A percentile compares a stretch with the other conserved stretches of the same genome.
Evolutionary conservation across 2,113 vertebrate genomes (phyloP).

Genomic region (Elachura formosa): DNA sequence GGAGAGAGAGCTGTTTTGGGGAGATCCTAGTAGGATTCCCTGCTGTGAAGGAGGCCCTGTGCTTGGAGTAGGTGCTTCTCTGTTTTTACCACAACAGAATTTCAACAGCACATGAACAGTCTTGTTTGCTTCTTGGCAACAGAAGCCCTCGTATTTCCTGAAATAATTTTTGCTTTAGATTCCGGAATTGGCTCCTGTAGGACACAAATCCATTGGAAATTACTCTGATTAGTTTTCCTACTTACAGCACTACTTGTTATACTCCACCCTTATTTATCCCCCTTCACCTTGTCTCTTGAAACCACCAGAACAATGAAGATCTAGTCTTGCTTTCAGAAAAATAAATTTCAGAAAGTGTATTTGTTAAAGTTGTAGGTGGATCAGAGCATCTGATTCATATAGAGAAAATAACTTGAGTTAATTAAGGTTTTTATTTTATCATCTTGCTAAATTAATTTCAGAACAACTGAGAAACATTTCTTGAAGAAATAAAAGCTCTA

Average conservation of each 20-base stretch:
- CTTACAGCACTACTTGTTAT: background rate
- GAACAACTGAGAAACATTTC: background rate
- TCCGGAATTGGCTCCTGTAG: background rate
- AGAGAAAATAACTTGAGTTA: background rate
- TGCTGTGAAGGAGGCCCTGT: background rate
- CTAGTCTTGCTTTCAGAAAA: background rate
- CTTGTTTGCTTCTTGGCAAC: background rate
- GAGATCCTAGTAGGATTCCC: accelerated
- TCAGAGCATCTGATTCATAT: background rate
- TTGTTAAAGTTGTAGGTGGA: background rate
- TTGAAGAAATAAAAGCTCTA: background rate
- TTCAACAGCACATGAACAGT: background rate
- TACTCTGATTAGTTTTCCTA: background rate
- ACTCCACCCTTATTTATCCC: background rate
- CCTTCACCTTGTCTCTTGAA: background rate
- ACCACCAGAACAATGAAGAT: background rate
- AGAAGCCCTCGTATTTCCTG: background rate
- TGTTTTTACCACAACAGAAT: background rate
- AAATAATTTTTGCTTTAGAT: background rate
- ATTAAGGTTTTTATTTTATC: background rate
- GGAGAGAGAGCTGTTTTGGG: background rate
- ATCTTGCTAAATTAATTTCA: background rate
- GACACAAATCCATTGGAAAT: background rate
- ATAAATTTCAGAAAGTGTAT: background rate
- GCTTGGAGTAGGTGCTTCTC: background rate